Base-by-base conservation (phyloP, 2,797 vertebrate species). In the Smutsia gigantea region DNA sequence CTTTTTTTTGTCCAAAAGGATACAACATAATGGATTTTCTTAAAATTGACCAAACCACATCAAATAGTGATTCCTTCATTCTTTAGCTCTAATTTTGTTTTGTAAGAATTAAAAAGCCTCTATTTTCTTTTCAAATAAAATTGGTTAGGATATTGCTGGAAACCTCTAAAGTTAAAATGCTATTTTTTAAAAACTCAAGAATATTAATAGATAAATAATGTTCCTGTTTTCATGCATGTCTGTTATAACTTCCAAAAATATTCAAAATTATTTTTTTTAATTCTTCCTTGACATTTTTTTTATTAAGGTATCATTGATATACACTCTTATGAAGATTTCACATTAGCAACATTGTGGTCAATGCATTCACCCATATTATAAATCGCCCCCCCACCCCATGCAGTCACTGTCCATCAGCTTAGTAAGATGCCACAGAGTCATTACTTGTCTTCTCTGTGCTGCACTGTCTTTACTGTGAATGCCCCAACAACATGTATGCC, bases 111-210 rank as follows among this genome's bases (percentile, higher is more conserved):
- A 57, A 72, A 87, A 89, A 17, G 55, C 2, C 23, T 85, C 46
- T 66, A 25, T 92, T 95, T 96, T 63, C 64, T 87, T 85, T 93
- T 88, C 19, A 90, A 87, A 69, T n/a, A 63, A 74, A 49, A 92
- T 57, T 71, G 59, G 0, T 71, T 79, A 61, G 13, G 31, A 15
- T 87, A 42, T 89, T 81, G 1, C 64, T 81, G 11, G 66, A 90
- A 89, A 78, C 7, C 13, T 85, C 27, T 57, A 14, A 85, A 27
- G 6, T 69, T 69, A 84, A 61, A 79, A 37, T 72, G 51, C 1
- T 59, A 25, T 15, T n/a, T 53, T 34, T n/a, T 1, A 77, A 53
- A 59, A 88, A 75, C 37, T 94, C 15, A 57, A 37, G 31, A 59
- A 59, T 2, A 59, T 85, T 95, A 69, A 14, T 63, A 77, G 23